A percentile compares a stretch with the other conserved stretches of the same genome.
phyloP scores from a whole-genome alignment of 2,113 vertebrate species.

The Rafetus swinhoei region DNA sequence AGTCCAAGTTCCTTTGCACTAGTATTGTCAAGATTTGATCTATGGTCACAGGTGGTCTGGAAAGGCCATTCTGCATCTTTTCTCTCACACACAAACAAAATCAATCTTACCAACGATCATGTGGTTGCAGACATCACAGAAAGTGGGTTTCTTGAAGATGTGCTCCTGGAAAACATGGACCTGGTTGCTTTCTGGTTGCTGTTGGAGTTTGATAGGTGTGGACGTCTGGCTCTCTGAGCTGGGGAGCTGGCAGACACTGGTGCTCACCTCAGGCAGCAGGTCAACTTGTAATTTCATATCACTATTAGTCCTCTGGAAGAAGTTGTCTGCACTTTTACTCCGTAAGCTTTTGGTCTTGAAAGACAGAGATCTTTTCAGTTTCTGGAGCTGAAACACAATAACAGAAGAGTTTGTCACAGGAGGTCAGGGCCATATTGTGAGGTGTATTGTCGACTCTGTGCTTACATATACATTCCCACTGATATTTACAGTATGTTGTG shows the following conservation, averaged over 20 bases:
- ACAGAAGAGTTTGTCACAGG: conserved; percentile 52
- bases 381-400: conserved; percentile 89
- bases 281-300: conserved; percentile 88
- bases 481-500: background rate
- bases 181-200: conserved; percentile 82
- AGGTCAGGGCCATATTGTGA: background rate
- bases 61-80: background rate
- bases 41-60: accelerated
- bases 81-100: background rate
- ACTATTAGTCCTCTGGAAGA: conserved; percentile 89
- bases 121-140: conserved; percentile 98
- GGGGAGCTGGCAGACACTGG: conserved; percentile 86
- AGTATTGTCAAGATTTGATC: background rate
- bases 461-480: background rate
- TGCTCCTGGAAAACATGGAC: conserved; percentile 95
- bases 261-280: conserved; percentile 86
- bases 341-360: conserved; percentile 98
- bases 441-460: background rate
- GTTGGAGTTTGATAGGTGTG: conserved; percentile 83
- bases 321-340: conserved; percentile 98
- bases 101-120: conserved; percentile 96
- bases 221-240: conserved; percentile 80
- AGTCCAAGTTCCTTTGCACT: background rate
- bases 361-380: conserved; percentile 94
- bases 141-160: conserved; percentile 98